Conservation (phyloP, 2,113 vertebrate genomes). For the Syrrhaptes paradoxus region DNA sequence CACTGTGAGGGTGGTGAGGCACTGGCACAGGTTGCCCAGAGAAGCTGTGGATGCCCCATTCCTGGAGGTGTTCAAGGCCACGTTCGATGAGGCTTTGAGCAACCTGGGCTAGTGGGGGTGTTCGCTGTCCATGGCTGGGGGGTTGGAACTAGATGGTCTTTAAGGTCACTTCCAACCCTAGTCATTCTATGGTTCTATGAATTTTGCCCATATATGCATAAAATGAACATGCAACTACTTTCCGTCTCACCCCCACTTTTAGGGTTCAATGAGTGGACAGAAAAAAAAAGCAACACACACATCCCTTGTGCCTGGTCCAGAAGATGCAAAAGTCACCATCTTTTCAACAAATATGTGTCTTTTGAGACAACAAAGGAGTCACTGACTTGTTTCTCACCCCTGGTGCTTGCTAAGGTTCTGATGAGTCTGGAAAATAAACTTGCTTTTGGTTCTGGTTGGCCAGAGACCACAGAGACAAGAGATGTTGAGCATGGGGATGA, state of each 20-base stretch:
- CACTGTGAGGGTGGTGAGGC: no score
- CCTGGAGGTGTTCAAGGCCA: no score
- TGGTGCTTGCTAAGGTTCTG: background rate
- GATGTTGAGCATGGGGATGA: background rate
- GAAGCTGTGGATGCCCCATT: no score
- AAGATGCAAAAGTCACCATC: background rate
- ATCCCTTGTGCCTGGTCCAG: background rate
- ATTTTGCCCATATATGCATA: background rate
- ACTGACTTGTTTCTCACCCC: background rate
- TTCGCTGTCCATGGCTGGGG: no score
- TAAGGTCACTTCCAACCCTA: no score
- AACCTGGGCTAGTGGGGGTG: no score
- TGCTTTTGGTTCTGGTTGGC: background rate
- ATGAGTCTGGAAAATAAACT: background rate
- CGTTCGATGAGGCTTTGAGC: no score
- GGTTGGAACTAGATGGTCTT: no score
- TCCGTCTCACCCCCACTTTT: background rate
- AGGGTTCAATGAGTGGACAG: background rate
- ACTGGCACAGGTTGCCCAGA: no score
- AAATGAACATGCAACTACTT: background rate
- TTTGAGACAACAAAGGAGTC: background rate
- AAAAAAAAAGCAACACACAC: background rate
- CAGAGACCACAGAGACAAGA: background rate
- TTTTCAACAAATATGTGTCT: rapidly evolving
- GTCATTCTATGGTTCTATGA: no score